Evolutionary conservation across 2,113 vertebrate species (phyloP), one percentile per base, ranked within the genome.

Genomic region (Neomonachus schauinslandi): DNA sequence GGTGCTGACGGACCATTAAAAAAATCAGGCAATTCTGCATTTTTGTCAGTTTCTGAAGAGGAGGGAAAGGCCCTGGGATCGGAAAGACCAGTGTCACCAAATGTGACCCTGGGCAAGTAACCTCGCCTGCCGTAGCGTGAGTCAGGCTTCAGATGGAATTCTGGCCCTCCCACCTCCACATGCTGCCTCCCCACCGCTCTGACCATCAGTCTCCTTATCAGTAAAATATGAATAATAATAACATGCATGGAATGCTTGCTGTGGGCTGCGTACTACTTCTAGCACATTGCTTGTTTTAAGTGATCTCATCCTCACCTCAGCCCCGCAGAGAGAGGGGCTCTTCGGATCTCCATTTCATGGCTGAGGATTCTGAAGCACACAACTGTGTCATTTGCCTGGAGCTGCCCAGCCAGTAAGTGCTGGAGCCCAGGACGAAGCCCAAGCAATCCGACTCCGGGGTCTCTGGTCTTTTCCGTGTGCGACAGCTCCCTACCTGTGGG

Each of bases 21-120:
- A 71, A 97, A 86, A 53, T 36, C 46, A 80, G 53, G 21, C 59
- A 87, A 51, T 81, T 95, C 65, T 93, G 59, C 46, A 51, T 90
- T 84, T 89, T 92, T 28, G 59, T 71, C 65, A 51, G 39, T 88
- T 88, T 91, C 36, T 88, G 81, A 91, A 94, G 26, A 97, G 42
- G 49, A 79, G 13, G 49, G 57, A 89, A 85, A 89, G 18, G 5
- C 12, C 39, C 39, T 92, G 83, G 15, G 57, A 74, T 87, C 53
- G 88, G 59, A 77, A 87, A 84, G 61, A 61, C 36, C 12, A 59
- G 10, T n/a, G 31, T 86, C 67, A 85, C 28, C 72, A 81, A 28
- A 80, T 12, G 26, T 92, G 39, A 80, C 55, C 53, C 61, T 76
- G 19, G 67, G 69, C 28, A 85, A 57, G 46, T 90, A 91, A 65